Evolutionary conservation across 2,797 vertebrate species (phyloP).

Genomic region (Sebastes itinus): DNA sequence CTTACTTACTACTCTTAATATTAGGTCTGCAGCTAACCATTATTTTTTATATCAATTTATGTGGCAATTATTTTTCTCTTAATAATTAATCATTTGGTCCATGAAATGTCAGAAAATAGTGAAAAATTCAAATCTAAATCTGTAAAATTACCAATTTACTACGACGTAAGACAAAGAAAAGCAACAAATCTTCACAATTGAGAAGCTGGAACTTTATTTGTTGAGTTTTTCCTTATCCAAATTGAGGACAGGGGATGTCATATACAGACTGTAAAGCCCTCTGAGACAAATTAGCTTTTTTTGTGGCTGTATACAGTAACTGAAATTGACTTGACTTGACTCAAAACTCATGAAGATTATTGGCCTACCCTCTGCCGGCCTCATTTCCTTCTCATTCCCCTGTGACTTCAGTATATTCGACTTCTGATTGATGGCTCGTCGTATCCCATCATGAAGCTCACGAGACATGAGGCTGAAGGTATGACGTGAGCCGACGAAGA

Average conservation of each 20-base stretch:
- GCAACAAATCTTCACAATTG: neutral
- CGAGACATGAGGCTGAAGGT: slow-evolving; percentile 26
- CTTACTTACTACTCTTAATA: neutral
- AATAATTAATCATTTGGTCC: neutral
- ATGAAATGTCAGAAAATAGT: neutral
- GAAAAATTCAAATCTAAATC: neutral
- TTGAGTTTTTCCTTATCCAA: neutral
- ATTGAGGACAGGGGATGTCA: neutral
- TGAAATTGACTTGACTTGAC: neutral
- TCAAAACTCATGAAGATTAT: neutral
- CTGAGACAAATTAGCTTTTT: neutral
- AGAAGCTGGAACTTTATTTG: neutral
- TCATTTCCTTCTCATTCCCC: slow-evolving; percentile 15
- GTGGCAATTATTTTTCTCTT: neutral
- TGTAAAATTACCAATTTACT: no score
- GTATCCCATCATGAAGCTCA: slow-evolving; percentile 36
- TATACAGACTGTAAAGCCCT: neutral
- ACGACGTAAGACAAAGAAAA: neutral
- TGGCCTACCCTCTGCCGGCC: neutral
- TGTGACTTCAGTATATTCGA: slow-evolving; percentile 5
- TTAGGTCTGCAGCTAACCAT: neutral
- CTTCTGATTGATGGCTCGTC: slow-evolving; percentile 42
- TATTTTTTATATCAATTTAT: neutral
- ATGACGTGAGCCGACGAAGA: slow-evolving; percentile 23
- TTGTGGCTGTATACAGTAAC: neutral